Conservation (phyloP, 2,888 invertebrate genomes). For the Reticulitermes lucifugus region DNA sequence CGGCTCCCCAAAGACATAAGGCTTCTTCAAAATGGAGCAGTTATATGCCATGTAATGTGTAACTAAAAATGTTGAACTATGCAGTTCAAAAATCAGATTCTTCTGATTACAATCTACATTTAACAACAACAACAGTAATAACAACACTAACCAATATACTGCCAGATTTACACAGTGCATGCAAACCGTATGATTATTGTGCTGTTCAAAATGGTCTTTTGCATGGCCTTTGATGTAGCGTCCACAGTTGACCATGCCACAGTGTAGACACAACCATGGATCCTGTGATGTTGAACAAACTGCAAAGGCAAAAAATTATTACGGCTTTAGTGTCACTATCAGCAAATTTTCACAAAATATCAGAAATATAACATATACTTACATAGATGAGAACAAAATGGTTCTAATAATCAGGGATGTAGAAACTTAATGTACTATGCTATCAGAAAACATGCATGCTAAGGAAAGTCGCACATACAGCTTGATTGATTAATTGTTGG, state of each 20-base stretch:
- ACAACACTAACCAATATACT: constrained; percentile 76
- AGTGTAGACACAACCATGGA: constrained; percentile 82
- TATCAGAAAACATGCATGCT: too few relatives aligned
- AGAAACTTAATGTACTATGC: too few relatives aligned
- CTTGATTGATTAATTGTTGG: too few relatives aligned
- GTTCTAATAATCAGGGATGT: too few relatives aligned
- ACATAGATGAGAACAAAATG: not conserved
- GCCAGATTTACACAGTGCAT: constrained; percentile 81
- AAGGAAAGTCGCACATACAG: too few relatives aligned
- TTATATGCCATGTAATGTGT: too few relatives aligned
- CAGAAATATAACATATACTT: not conserved
- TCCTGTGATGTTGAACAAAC: constrained; percentile 74
- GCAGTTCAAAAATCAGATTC: too few relatives aligned
- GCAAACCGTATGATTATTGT: constrained; percentile 75
- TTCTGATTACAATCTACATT: too few relatives aligned
- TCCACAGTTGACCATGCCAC: constrained; percentile 81
- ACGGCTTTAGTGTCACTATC: not conserved
- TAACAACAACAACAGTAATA: too few relatives aligned
- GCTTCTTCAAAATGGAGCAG: too few relatives aligned
- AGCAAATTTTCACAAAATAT: not conserved
- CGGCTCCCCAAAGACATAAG: too few relatives aligned
- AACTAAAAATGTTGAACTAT: not conserved
- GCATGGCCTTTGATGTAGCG: constrained; percentile 83
- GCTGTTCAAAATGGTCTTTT: constrained; percentile 74
- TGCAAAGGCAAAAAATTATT: constrained; percentile 58